Conservation (phyloP, 1,140 invertebrate species). For the Drosophila repletoides region DNA sequence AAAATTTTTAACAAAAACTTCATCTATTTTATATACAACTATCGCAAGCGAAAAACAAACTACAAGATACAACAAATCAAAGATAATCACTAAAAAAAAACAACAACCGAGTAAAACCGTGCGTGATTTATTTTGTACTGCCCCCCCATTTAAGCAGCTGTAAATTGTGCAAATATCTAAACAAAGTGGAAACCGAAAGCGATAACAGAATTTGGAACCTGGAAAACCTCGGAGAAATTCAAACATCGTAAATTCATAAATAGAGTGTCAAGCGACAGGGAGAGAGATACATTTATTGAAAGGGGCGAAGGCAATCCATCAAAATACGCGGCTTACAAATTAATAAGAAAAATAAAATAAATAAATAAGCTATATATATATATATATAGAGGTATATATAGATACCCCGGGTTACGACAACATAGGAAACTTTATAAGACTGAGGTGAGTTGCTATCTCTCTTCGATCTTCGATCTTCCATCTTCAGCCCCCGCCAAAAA, state of each 20-base stretch:
- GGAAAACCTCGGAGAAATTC: slow-evolving; percentile 5
- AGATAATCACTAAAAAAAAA: background rate
- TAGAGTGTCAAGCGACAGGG: slow-evolving; percentile 7
- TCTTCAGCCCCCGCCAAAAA: slow-evolving; percentile 20
- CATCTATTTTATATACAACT: slow-evolving; percentile 74
- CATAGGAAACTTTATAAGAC: slow-evolving; percentile 81
- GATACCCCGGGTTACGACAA: slow-evolving; percentile 36
- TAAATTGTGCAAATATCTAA: slow-evolving; percentile 77
- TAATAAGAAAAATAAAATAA: slow-evolving; percentile 59
- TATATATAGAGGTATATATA: slow-evolving; percentile 11
- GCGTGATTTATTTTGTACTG: slow-evolving; percentile 60
- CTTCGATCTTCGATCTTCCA: slow-evolving; percentile 2
- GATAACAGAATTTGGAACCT: slow-evolving; percentile 31
- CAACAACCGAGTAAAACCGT: slow-evolving; percentile 11
- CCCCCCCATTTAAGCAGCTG: slow-evolving; percentile 54
- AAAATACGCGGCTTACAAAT: slow-evolving; percentile 66
- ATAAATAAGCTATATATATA: slow-evolving; percentile 35
- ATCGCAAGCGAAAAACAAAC: slow-evolving; percentile 59
- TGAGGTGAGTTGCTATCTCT: slow-evolving; percentile 64
- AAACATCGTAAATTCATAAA: slow-evolving; percentile 58
- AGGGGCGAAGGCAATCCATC: slow-evolving; percentile 58
- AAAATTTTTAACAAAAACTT: slow-evolving; percentile 71
- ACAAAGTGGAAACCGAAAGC: slow-evolving; percentile 29
- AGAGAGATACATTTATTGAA: slow-evolving; percentile 27
- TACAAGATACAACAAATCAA: slow-evolving; percentile 1